These are phyloP conservation scores for Lepus timidus DNA, from an alignment of 2,113 vertebrate genomes.

Conservation along the genomic window DNA sequence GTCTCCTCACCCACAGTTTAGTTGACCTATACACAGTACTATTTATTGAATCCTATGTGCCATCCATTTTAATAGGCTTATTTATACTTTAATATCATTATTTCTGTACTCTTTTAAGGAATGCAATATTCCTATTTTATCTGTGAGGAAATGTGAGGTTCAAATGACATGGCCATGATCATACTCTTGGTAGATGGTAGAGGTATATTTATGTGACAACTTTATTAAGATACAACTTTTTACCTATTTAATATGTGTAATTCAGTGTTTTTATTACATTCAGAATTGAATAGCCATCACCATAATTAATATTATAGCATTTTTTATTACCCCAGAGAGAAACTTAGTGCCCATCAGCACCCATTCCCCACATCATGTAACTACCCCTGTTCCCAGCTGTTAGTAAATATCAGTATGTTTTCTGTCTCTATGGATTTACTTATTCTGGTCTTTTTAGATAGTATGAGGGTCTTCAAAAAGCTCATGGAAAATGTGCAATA, in stretches of 20 bases:
- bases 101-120: not conserved
- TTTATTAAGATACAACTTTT: slow-evolving; percentile 47
- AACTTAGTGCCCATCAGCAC: not conserved
- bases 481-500: no score
- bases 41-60: slow-evolving; percentile 18
- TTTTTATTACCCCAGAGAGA: slow-evolving; percentile 2
- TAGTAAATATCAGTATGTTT: not conserved
- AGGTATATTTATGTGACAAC: slow-evolving; percentile 9
- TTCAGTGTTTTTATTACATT: slow-evolving; percentile 26
- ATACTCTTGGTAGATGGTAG: slow-evolving; percentile 18
- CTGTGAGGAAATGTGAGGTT: slow-evolving; percentile 40
- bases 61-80: not conserved
- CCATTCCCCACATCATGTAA: not conserved
- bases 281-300: not conserved
- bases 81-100: slow-evolving; percentile 23
- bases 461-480: no score
- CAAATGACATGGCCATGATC: slow-evolving; percentile 17
- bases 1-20: not conserved
- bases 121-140: not conserved
- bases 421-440: slow-evolving; percentile 24
- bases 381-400: not conserved
- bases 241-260: slow-evolving; percentile 11
- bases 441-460: slow-evolving; percentile 4
- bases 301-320: slow-evolving; percentile 42
- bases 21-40: slow-evolving; percentile 37